Evolutionary conservation across 2,113 vertebrate genomes (phyloP).

Genomic region (Megalops atlanticus): DNA sequence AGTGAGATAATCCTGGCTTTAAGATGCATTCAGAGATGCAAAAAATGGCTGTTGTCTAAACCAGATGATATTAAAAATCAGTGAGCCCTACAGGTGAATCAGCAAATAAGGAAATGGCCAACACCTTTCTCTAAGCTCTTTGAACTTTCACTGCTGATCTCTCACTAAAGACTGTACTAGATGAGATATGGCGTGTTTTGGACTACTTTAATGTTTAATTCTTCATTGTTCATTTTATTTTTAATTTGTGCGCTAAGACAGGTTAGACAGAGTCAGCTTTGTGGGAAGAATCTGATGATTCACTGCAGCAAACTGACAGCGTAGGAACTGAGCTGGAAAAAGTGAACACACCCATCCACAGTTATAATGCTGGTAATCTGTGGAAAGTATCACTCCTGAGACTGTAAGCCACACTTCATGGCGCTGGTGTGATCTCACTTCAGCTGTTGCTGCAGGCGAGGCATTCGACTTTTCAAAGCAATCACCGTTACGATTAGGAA

Average conservation of each 20-base stretch:
- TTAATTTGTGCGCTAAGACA: neutral
- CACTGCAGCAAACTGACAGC: neutral
- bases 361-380: neutral
- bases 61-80: neutral
- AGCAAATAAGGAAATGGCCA: neutral
- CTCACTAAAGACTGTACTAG: neutral
- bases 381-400: neutral
- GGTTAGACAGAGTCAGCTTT: neutral
- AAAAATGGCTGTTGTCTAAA: neutral
- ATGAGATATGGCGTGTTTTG: too few relatives aligned
- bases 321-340: neutral
- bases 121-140: neutral
- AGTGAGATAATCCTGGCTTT: too few relatives aligned
- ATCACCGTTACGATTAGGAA: neutral
- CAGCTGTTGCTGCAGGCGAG: neutral
- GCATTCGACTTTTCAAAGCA: constrained; percentile 12
- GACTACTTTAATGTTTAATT: neutral
- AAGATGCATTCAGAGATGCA: too few relatives aligned
- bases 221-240: neutral
- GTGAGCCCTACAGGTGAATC: neutral
- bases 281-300: neutral
- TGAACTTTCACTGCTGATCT: neutral
- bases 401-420: neutral
- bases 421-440: neutral
- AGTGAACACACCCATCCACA: neutral